These are phyloP conservation scores for Pomacea canaliculata DNA, from an alignment of 2,888 invertebrate species.

Conservation along the genomic window DNA sequence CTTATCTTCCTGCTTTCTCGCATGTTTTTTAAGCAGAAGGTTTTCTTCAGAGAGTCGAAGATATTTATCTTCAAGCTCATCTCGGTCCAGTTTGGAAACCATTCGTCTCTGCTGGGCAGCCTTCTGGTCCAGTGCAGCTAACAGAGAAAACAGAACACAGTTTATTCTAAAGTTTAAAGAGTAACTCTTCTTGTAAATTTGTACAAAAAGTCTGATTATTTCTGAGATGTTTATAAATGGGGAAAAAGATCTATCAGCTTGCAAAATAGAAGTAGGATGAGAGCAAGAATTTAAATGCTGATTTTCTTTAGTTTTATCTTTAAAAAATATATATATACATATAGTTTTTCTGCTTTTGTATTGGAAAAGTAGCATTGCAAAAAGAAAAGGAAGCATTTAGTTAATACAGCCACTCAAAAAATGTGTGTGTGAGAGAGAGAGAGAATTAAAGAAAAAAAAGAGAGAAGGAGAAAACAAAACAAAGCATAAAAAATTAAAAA, in stretches of 20 bases:
- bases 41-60: constrained; percentile 76
- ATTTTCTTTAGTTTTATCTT: no score
- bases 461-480: not conserved
- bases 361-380: no score
- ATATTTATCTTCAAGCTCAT: constrained; percentile 79
- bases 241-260: no score
- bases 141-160: not conserved
- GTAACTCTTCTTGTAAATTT: not conserved
- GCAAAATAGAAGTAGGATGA: no score
- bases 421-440: no score
- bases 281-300: no score
- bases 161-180: not conserved
- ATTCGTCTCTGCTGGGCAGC: constrained; percentile 55
- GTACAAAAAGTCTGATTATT: not conserved
- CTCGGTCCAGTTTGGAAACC: constrained; percentile 73
- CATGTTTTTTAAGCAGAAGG: constrained; percentile 75
- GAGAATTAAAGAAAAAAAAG: no score
- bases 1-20: constrained; percentile 76
- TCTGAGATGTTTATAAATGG: not conserved
- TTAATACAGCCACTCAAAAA: no score
- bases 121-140: constrained; percentile 37
- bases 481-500: not conserved
- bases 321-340: no score
- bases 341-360: no score
- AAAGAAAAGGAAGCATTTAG: no score